Evolutionary conservation across 2,797 vertebrate species (phyloP), one percentile per base, ranked within the genome.

Genomic region (Hippocampus kuda): DNA sequence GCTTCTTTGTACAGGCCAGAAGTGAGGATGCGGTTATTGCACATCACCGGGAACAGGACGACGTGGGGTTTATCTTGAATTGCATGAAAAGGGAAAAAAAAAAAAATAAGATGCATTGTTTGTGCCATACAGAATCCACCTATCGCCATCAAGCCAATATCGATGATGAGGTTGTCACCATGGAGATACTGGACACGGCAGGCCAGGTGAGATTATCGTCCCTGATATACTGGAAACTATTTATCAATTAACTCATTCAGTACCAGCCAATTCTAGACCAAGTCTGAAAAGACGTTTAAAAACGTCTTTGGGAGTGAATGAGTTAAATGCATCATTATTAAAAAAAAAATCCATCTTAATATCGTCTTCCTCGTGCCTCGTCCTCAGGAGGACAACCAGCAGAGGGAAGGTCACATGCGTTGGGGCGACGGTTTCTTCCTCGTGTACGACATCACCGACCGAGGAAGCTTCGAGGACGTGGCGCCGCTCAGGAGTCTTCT

Each of bases 141-240:
- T 97, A 99, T 83, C 93, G 94, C 71, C 97, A 99, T 83, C 96
- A 99, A 80, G 94, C 94, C 75, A 96, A 89, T 67, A 94, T 98
- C 18, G 97, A 99, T 8, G 96, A 99, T 81, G 97, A 99, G 85
- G 88, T 91, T 11, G 93, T 99, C 80, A 89, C 92, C 88, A 98
- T 99, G 97, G 97, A 99, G 89, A 96, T 99, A 68, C 88, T 99
- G 71, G 97, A 99, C 83, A 98, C 96, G 20, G 96, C 97, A 61
- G 97, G 97, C 48, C 97, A 98, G 95, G 97, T 99, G 79, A 86
- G 87, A 87, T 9, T 34, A 68, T 64, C 1, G 22, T n/a, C 53
- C 53, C 7, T 22, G 34, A 38, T 38, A 38, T 38, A 7, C 34
- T 8, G 34, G 34, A 38, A 38, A 38, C 6, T 38, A 38, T 38